Conservation (phyloP, 1,140 invertebrate species). For the Cydia fagiglandana region DNA sequence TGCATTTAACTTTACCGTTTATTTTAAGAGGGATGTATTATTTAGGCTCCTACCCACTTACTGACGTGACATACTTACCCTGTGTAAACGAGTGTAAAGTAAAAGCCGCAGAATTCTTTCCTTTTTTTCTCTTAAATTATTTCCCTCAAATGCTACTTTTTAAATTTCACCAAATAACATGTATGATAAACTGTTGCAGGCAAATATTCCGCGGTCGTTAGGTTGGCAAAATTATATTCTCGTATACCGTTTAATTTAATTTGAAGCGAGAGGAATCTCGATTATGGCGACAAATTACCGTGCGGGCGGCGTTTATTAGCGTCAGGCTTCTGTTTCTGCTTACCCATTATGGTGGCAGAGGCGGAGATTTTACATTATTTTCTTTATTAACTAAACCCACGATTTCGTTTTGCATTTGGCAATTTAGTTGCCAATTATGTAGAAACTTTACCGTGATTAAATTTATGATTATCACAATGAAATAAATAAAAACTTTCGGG, state of each 20-base stretch:
- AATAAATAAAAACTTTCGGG: neutral
- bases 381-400: slow-evolving; percentile 30
- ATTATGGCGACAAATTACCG: slow-evolving; percentile 68
- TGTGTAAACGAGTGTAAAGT: neutral
- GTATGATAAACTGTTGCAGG: slow-evolving; percentile 7
- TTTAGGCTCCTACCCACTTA: neutral
- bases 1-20: neutral
- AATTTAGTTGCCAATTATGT: neutral
- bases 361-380: slow-evolving; percentile 27
- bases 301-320: slow-evolving; percentile 51
- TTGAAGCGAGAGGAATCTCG: slow-evolving; percentile 59
- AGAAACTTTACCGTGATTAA: neutral
- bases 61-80: neutral
- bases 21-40: neutral
- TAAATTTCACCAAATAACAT: slow-evolving; percentile 6
- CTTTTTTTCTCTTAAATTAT: neutral
- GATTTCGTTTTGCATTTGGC: slow-evolving; percentile 16
- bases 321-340: slow-evolving; percentile 45
- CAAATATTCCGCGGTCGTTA: slow-evolving; percentile 39
- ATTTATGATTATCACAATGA: neutral
- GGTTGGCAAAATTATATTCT: slow-evolving; percentile 49
- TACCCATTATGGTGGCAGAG: slow-evolving; percentile 50
- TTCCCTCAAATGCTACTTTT: neutral
- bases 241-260: slow-evolving; percentile 60
- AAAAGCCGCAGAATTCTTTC: neutral